These are phyloP conservation scores for Galeopterus variegatus DNA, from an alignment of 2,113 vertebrate species.

Conservation along the genomic window DNA sequence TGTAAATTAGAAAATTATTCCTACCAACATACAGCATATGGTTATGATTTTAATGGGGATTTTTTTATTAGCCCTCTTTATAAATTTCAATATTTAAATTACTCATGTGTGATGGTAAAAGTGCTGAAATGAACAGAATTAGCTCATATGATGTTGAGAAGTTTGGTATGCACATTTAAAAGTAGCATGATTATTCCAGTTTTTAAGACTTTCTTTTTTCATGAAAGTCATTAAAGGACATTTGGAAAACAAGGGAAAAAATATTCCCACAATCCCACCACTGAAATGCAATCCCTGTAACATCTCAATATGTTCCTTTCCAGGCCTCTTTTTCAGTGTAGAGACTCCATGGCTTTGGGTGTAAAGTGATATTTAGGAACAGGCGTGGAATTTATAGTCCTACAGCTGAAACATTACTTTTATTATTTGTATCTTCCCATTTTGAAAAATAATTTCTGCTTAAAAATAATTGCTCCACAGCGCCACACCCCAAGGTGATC, in stretches of 20 bases:
- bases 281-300: not conserved
- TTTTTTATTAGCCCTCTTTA: conserved; percentile 23
- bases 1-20: conserved; percentile 35
- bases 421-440: not conserved
- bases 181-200: not conserved
- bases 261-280: not conserved
- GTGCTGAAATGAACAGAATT: conserved; percentile 12
- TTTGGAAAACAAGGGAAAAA: conserved; percentile 1
- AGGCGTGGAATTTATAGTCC: not conserved
- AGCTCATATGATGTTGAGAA: not conserved
- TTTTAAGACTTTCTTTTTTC: not conserved
- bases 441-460: conserved; percentile 41
- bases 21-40: not conserved
- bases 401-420: not conserved
- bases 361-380: not conserved
- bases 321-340: not conserved
- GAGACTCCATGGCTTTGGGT: not conserved
- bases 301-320: not conserved
- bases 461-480: not conserved
- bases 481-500: not conserved
- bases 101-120: not conserved
- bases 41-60: conserved; percentile 42
- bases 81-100: conserved; percentile 27
- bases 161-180: not conserved
- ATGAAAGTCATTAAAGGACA: conserved; percentile 5